These are phyloP conservation scores for Callaeas wilsoni DNA, from an alignment of 2,113 vertebrate species.

Conservation along the genomic window DNA sequence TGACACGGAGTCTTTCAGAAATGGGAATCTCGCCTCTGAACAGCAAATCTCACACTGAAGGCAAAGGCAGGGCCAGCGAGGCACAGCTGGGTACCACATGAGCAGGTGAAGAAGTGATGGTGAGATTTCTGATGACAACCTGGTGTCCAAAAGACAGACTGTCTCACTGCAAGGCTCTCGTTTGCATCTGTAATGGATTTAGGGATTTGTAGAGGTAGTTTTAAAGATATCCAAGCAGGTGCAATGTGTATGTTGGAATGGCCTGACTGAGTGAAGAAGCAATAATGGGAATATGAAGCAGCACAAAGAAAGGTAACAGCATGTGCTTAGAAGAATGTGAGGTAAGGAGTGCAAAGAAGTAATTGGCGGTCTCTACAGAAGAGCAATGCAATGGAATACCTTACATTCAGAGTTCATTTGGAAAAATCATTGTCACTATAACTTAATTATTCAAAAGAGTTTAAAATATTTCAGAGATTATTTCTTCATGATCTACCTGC, in stretches of 20 bases:
- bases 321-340: not conserved
- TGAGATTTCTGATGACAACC: constrained; percentile 50
- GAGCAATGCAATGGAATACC: not conserved
- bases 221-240: constrained; percentile 56
- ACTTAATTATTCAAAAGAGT: not conserved
- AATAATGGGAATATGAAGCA: not conserved
- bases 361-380: not conserved
- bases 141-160: constrained; percentile 41
- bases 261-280: not conserved
- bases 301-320: not conserved
- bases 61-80: not conserved
- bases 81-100: constrained; percentile 62
- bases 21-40: not conserved
- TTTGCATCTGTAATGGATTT: constrained; percentile 52
- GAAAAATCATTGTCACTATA: not conserved
- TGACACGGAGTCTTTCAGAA: not conserved
- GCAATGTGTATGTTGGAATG: constrained; percentile 3
- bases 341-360: not conserved
- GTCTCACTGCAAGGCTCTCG: not conserved
- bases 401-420: not conserved
- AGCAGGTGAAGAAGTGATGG: constrained; percentile 47
- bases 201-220: constrained; percentile 29
- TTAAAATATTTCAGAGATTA: not conserved
- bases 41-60: not conserved
- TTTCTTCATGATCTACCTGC: not conserved